A percentile compares a stretch with the other conserved stretches of the same genome.
Evolutionary conservation across 2,888 invertebrate genomes (phyloP).

Genomic region (Seira sanloemensis): DNA sequence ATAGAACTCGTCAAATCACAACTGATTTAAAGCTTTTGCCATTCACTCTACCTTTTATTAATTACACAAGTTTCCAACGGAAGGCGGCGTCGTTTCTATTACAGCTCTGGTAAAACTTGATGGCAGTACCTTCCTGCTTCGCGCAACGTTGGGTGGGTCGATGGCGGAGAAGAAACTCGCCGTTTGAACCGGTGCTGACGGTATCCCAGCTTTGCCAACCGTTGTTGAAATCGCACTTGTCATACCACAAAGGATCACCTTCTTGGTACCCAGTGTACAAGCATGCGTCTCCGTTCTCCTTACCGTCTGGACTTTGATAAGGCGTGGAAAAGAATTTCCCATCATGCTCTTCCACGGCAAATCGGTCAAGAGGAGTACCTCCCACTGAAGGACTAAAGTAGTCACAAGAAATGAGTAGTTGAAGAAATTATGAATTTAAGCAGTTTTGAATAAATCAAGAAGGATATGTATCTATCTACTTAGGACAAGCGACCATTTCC

Average conservation of each 20-base stretch:
- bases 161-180: slow-evolving; percentile 50
- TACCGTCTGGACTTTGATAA: neutral
- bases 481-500: slow-evolving; percentile 27
- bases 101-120: slow-evolving; percentile 19
- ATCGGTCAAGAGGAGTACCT: slow-evolving; percentile 44
- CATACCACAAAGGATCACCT: slow-evolving; percentile 45
- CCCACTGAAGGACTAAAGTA: slow-evolving; percentile 3
- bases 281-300: slow-evolving; percentile 52
- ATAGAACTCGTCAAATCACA: too few species aligned
- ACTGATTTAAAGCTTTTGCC: too few species aligned
- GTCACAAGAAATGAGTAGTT: neutral
- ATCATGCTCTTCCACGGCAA: neutral
- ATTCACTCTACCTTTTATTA: too few species aligned
- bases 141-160: slow-evolving; percentile 33
- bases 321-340: slow-evolving; percentile 36
- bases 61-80: slow-evolving; percentile 40
- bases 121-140: slow-evolving; percentile 14
- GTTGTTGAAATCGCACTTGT: slow-evolving; percentile 47
- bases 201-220: slow-evolving; percentile 60
- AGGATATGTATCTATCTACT: slow-evolving; percentile 8
- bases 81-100: slow-evolving; percentile 36
- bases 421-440: neutral
- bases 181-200: slow-evolving; percentile 31
- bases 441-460: neutral
- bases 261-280: slow-evolving; percentile 45